Evolutionary conservation across 2,113 vertebrate genomes (phyloP), one percentile per base, ranked within the genome.

Genomic region (Cochlearius cochlearius): DNA sequence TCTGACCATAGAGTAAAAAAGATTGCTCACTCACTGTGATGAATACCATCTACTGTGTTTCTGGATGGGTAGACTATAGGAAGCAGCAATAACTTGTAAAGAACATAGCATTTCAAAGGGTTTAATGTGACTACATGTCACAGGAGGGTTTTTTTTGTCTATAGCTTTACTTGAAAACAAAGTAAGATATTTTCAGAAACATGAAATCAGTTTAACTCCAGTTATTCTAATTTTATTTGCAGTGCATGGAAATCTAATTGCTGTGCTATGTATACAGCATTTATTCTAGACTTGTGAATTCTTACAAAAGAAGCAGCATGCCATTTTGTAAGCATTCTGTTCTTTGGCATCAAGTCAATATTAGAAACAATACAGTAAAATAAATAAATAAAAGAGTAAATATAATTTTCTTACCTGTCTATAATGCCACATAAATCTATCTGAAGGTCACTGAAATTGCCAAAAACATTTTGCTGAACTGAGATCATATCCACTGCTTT

Each of bases 341-440:
- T 36, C 34, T 75, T 58, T 63, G 25, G 55, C 25, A 91, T 34
- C 29, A 64, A 73, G 20, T 60, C 25, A 73, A 12, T 58, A 56
- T 18, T 11, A 41, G 19, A 93, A 95, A 87, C 3, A 88, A 34
- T 78, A 12, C 9, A 67, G 5, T 32, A 19, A 39, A 43, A 60
- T 38, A 66, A 78, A 80, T 23, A 82, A 71, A 94, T 43, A 67
- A 56, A 23, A 55, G 3, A 89, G 21, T 23, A 77, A 73, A 59
- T n/a, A 71, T 59, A 52, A 20, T 58, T 7, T 60, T 64, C 97
- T 98, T 92, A 99, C 99, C 99, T 99, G 98, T 99, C 99, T 56
- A 97, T 98, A 96, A 99, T 99, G 58, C 99, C 99, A 82, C 99
- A 99, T 60, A 99, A 98, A 96, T 99, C 99, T 97, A 99, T 98